These are phyloP conservation scores for Progne subis DNA, from an alignment of 2,113 vertebrate species.

Conservation along the genomic window DNA sequence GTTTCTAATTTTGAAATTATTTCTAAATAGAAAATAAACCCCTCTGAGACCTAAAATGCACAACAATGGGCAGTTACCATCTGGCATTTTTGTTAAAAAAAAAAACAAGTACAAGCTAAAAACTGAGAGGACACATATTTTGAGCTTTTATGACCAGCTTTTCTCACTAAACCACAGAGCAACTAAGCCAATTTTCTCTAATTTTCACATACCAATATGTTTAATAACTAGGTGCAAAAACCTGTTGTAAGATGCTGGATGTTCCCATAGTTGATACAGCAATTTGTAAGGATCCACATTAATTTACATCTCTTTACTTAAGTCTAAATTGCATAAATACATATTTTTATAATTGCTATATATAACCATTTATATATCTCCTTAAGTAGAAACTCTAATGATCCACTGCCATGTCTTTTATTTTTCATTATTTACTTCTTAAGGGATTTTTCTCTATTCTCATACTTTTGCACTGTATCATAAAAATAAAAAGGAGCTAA, in stretches of 20 bases:
- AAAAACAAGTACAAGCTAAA: neutral
- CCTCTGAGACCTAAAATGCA: neutral
- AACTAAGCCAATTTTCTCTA: neutral
- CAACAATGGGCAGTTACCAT: neutral
- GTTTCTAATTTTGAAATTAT: neutral
- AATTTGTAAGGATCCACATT: neutral
- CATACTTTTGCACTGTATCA: neutral
- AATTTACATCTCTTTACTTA: neutral
- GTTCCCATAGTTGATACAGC: neutral
- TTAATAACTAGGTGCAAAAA: neutral
- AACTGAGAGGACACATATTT: neutral
- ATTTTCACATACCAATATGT: neutral
- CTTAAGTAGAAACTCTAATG: neutral
- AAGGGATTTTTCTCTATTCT: neutral
- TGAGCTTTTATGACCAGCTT: neutral
- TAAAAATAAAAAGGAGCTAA: conserved; percentile 10
- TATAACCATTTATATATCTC: neutral
- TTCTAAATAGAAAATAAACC: neutral
- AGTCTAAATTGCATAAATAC: neutral
- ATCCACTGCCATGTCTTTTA: neutral
- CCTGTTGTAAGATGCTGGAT: neutral
- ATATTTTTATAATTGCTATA: neutral
- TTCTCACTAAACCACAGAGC: neutral
- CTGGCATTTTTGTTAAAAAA: neutral
- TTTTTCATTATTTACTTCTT: conserved; percentile 7